Percentiles rank a stretch among this genome's conserved stretches.
phyloP scores from a whole-genome alignment of 2,113 vertebrate species.

The Pollachius pollachius region DNA sequence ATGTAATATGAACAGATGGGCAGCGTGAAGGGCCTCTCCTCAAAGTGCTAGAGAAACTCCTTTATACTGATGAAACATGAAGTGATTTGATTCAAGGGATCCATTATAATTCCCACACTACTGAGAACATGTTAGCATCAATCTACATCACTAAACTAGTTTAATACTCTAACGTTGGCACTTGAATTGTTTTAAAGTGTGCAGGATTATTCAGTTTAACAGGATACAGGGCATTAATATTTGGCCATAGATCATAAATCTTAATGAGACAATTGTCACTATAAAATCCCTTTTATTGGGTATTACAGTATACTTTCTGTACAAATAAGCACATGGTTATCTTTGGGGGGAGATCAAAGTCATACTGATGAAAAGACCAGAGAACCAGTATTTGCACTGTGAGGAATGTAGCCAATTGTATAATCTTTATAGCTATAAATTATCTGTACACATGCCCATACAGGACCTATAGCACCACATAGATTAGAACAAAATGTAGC shows the following conservation, averaged over 20 bases:
- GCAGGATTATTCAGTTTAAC: slow-evolving; percentile 2
- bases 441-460: too few species aligned
- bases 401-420: too few species aligned
- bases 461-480: too few species aligned
- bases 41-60: too few species aligned
- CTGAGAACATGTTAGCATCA: slow-evolving; percentile 21
- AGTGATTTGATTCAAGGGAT: slow-evolving; percentile 25
- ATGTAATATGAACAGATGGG: neutral
- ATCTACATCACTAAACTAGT: slow-evolving; percentile 14
- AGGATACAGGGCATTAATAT: slow-evolving; percentile 2
- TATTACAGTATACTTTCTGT: slow-evolving; percentile 38
- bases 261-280: slow-evolving; percentile 29
- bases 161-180: slow-evolving; percentile 13
- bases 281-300: slow-evolving; percentile 70
- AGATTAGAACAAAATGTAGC: neutral
- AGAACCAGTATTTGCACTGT: too few species aligned
- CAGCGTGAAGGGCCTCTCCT: too few species aligned
- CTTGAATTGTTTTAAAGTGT: slow-evolving; percentile 4
- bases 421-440: too few species aligned
- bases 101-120: slow-evolving; percentile 19
- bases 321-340: slow-evolving; percentile 21
- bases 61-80: slow-evolving; percentile 8
- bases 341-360: neutral
- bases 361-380: too few species aligned
- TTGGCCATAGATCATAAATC: slow-evolving; percentile 13